Conservation (phyloP, 2,797 vertebrate genomes). For the Cossypha niveicapilla region DNA sequence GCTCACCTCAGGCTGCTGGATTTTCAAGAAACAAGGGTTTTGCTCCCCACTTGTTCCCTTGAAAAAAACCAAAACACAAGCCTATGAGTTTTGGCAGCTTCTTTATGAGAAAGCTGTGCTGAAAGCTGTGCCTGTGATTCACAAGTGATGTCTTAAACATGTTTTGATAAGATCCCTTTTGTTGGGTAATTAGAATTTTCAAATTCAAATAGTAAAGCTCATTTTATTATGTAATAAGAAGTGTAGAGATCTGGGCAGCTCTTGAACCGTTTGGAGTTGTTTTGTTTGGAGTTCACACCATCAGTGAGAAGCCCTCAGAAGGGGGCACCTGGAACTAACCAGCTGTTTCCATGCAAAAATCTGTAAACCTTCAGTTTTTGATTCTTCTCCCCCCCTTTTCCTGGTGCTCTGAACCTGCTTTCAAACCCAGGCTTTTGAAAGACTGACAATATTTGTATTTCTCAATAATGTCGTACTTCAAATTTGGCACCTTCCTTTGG, state of each 20-base stretch:
- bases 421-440: background rate
- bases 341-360: background rate
- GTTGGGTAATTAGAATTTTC: background rate
- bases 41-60: background rate
- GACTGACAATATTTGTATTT: background rate
- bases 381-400: background rate
- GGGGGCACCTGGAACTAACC: background rate
- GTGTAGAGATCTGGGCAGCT: background rate
- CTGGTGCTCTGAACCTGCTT: background rate
- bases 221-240: background rate
- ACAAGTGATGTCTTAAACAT: background rate
- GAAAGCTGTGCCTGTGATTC: conserved; percentile 11
- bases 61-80: background rate
- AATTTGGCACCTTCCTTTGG: background rate
- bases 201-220: background rate
- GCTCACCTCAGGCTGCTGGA: background rate
- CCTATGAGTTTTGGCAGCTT: conserved; percentile 13
- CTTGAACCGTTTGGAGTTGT: background rate
- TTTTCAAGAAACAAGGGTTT: background rate
- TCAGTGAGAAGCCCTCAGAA: background rate
- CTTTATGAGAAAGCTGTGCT: background rate
- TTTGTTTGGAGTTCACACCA: background rate
- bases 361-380: background rate
- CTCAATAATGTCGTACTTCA: background rate
- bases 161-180: conserved; percentile 35